Base-by-base conservation (phyloP, 1,140 invertebrate species). In the Lethocerus indicus region DNA sequence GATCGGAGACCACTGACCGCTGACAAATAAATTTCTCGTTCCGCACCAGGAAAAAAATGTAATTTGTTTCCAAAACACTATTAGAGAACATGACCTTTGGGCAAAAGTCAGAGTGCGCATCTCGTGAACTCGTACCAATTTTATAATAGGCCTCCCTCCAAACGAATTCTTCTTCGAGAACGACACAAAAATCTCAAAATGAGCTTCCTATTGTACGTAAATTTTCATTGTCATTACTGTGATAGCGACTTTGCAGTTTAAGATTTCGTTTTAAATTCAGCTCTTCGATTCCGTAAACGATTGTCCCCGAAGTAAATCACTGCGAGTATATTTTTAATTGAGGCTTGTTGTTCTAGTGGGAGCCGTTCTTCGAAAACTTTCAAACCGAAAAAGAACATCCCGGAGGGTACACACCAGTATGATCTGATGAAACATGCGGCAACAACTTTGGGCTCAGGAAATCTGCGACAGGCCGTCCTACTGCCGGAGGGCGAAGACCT, bases 351-450 rank as follows among this genome's bases (percentile, higher is more conserved):
- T 67, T 65, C 16, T 60, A 80, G 78, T 71, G 85, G 87, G 62
- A 83, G 83, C 66, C 77, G 88, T 60, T 91, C 87, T 51, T 91
- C 88, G 43, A 93, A 92, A 72, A 93, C 93, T 39, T 98, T 98
- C 64, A 97, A 97, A 66, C 94, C 94, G 53, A 96, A 97, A 70
- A 97, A 97, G 65, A 96, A 97, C 68, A 98, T 98, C 62, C 92
- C 92, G 3, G 94, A 98, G 70, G 93, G 92, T 39, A 96, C 91
- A 9, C 91, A 97, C 73, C 93, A 97, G 63, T 95, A 97, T 85
- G 92, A 98, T 64, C 71, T 98, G 62, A 96, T 98, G 91, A 93
- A 96, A 73, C 94, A 98, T 78, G 95, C 94, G 23, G 92, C 93
- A 20, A 91, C 92, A 16, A 99, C 95, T 1, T 69, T 99, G 36